phyloP scores from a whole-genome alignment of 2,113 vertebrate species.

The Poecilia latipinna region DNA sequence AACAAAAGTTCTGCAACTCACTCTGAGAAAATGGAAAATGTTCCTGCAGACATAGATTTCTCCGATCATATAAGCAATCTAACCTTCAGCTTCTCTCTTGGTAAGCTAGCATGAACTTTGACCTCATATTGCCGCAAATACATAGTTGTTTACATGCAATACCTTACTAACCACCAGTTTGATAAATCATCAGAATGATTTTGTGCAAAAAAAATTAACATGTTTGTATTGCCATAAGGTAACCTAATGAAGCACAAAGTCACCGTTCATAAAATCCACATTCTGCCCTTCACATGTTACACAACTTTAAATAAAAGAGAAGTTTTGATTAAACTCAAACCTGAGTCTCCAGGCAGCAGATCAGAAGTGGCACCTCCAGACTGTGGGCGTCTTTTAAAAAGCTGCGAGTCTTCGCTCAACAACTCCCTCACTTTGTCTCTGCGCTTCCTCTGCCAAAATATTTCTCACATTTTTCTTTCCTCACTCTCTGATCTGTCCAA shows the following conservation, averaged over 20 bases:
- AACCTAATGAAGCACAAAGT: neutral
- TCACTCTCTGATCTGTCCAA: conserved; percentile 38
- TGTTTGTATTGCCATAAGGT: no score
- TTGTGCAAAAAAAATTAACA: no score
- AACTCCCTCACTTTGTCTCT: conserved; percentile 22
- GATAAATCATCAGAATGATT: no score
- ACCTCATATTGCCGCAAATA: no score
- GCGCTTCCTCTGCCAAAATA: conserved; percentile 4
- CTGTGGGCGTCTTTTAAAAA: conserved; percentile 25
- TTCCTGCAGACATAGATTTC: no score
- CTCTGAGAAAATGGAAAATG: no score
- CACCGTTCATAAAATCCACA: neutral
- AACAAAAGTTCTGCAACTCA: no score
- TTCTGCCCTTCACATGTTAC: neutral
- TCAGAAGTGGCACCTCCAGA: conserved; percentile 1
- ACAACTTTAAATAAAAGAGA: neutral
- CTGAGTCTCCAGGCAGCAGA: neutral
- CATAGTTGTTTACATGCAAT: no score
- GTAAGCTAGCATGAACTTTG: no score
- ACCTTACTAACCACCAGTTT: no score
- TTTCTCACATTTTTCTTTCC: conserved; percentile 3
- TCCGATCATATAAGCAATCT: no score
- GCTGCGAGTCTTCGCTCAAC: conserved; percentile 32
- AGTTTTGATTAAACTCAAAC: neutral
- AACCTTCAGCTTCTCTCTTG: no score